A percentile compares a stretch with the other conserved stretches of the same genome.
Evolutionary conservation across 2,888 invertebrate species (phyloP).

Genomic region (Pomacea canaliculata): DNA sequence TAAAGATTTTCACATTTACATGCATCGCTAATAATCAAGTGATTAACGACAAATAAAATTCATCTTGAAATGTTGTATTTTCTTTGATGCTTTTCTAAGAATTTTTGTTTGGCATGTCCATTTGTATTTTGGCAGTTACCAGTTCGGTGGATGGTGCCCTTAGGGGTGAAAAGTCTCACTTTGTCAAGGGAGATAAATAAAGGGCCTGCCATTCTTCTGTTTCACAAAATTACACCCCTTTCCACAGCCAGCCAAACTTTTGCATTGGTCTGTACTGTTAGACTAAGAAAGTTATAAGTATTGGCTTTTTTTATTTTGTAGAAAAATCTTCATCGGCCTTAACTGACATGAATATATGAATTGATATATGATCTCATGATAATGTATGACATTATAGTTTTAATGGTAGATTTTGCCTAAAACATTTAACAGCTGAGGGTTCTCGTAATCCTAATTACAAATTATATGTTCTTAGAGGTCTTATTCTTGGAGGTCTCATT

Average conservation of each 20-base stretch:
- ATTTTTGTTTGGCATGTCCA: background rate
- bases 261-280: slow-evolving; percentile 75
- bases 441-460: too few species aligned
- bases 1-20: too few species aligned
- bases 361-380: too few species aligned
- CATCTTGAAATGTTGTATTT: background rate
- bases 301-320: background rate
- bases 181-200: slow-evolving; percentile 79
- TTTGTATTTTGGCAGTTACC: slow-evolving; percentile 8
- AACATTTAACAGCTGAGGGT: too few species aligned
- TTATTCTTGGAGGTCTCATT: too few species aligned
- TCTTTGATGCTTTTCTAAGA: background rate
- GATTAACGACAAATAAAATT: too few species aligned
- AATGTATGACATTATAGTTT: too few species aligned
- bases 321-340: background rate
- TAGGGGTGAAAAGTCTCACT: slow-evolving; percentile 79
- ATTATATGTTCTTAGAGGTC: too few species aligned
- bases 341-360: too few species aligned
- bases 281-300: background rate
- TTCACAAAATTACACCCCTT: slow-evolving; percentile 78
- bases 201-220: slow-evolving; percentile 82
- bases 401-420: too few species aligned
- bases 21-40: too few species aligned
- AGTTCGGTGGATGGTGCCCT: slow-evolving; percentile 76
- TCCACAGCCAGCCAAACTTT: slow-evolving; percentile 78